Evolutionary conservation across 2,888 invertebrate species (phyloP), one percentile per base, ranked within the genome.

Genomic region (Tillus elongatus): DNA sequence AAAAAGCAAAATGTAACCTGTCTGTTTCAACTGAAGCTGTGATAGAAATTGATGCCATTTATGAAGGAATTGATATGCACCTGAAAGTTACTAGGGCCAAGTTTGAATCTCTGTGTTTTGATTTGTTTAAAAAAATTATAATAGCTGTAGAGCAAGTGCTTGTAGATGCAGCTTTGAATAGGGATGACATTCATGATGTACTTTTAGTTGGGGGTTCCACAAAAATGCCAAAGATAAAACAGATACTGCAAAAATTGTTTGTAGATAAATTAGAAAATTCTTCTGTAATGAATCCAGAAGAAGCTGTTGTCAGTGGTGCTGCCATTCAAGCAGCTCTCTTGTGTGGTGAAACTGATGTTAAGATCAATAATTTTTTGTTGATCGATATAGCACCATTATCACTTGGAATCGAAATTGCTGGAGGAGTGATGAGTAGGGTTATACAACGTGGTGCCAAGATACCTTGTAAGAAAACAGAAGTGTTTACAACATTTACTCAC

Each of bases 111-210:
- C 69, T 84, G 8, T 77, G 77, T 61, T 72, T 75, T 3, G 82
- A 82, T 54, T 63, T 82, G 31, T 83, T 88, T 71, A 67, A 82
- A 33, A 72, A 74, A 11, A 86, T 86, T 0, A 57, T 89, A 45
- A 79, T 75, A 30, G 90, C 91, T 0, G 91, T 95, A 4, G 92
- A 93, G 62, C 83, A 79, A 54, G 78, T 84, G 1, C 65, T 86
- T 9, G 69, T 72, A 33, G 86, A 85, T 56, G 83, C 83, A 1
- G 84, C 85, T 56, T 65, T 87, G 65, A 84, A 84, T 63, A 86
- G 86, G 57, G 67, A 70, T 24, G 70, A 74, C 44, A 82, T 87
- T 43, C 74, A 86, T 56, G 86, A 87, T 51, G 78, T 88, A 2
- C 85, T 88, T 0, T 68, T 88, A 15, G 87, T 87, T 26, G 87